These are phyloP conservation scores for Manis javanica DNA, from an alignment of 2,797 vertebrate species.

Conservation along the genomic window DNA sequence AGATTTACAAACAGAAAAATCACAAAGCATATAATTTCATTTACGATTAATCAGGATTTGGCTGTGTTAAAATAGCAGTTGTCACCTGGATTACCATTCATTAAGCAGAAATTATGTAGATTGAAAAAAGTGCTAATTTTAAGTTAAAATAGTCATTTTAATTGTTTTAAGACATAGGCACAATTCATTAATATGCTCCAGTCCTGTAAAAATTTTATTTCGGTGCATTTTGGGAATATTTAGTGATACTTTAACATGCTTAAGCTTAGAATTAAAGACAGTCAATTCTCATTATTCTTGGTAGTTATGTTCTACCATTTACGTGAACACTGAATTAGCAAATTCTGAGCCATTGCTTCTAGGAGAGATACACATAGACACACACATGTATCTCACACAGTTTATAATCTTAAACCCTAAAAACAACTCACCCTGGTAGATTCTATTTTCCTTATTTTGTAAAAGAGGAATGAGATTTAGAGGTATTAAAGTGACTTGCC, in stretches of 20 bases:
- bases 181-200: neutral
- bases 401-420: conserved; percentile 38
- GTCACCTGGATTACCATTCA: conserved; percentile 28
- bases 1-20: conserved; percentile 51
- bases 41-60: conserved; percentile 43
- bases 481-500: neutral
- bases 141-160: conserved; percentile 16
- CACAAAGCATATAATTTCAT: neutral
- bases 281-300: neutral
- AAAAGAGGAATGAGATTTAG: neutral
- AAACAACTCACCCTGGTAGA: neutral
- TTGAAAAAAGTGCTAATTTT: conserved; percentile 45
- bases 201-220: conserved; percentile 7
- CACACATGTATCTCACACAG: neutral
- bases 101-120: conserved; percentile 18
- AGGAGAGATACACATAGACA: neutral
- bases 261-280: conserved; percentile 27
- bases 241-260: neutral
- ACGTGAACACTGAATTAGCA: neutral
- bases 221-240: neutral
- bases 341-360: neutral
- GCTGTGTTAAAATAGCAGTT: neutral
- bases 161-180: conserved; percentile 45
- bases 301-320: neutral
- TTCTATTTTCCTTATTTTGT: conserved; percentile 24